phyloP scores from a whole-genome alignment of 2,113 vertebrate genomes.

The Lophura nycthemera region DNA sequence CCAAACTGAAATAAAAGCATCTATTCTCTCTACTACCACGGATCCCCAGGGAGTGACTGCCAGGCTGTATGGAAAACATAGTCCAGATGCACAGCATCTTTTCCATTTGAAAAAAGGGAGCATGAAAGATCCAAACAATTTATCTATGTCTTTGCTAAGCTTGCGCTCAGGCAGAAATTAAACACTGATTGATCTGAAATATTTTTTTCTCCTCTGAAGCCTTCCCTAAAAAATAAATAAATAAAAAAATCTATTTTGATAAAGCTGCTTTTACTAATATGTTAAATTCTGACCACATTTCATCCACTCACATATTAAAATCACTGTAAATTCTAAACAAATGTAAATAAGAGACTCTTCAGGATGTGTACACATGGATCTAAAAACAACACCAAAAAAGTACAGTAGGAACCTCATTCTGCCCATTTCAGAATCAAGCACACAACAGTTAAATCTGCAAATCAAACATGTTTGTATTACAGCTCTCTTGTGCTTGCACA shows the following conservation, averaged over 20 bases:
- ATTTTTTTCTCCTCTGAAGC: background rate
- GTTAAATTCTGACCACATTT: background rate
- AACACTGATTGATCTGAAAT: constrained; percentile 23
- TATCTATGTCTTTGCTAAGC: constrained; percentile 17
- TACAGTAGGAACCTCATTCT: background rate
- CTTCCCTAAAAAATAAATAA: background rate
- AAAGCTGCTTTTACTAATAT: background rate
- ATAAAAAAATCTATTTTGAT: background rate
- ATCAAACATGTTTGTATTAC: background rate
- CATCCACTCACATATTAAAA: background rate
- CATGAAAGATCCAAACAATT: constrained; percentile 37
- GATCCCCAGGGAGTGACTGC: constrained; percentile 34
- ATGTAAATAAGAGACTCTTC: background rate
- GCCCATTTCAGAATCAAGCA: background rate
- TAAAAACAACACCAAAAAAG: background rate
- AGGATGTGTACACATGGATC: accelerated
- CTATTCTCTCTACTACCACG: constrained; percentile 30
- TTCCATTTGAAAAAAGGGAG: constrained; percentile 24
- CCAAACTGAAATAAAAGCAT: constrained; percentile 47
- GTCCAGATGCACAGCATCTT: constrained; percentile 64
- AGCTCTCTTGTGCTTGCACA: background rate
- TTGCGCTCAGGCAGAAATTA: constrained; percentile 39
- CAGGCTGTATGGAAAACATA: constrained; percentile 55
- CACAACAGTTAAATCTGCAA: background rate
- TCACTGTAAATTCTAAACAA: background rate